Evolutionary conservation across 2,888 invertebrate species (phyloP).

Genomic region (Phengaris arion): DNA sequence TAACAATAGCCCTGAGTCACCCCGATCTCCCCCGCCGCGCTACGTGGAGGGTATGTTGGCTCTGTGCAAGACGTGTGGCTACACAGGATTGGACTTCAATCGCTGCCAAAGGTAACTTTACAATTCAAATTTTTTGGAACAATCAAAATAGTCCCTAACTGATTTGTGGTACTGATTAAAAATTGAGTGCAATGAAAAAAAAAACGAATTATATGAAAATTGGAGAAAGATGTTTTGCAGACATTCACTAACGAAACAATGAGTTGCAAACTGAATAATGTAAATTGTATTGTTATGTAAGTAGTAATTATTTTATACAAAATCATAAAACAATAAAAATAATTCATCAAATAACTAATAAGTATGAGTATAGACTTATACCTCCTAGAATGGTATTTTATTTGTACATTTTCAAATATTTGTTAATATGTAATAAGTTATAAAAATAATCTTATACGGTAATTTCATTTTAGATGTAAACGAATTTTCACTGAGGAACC

Average conservation of each 20-base stretch:
- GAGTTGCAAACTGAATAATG: no score
- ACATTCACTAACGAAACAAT: no score
- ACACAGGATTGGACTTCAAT: conserved; percentile 87
- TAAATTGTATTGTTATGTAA: no score
- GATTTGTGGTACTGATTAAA: no score
- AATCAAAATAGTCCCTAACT: not conserved
- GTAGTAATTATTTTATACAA: no score
- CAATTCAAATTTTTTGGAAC: not conserved
- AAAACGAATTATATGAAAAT: no score
- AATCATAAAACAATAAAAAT: not conserved
- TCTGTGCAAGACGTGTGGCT: conserved; percentile 89
- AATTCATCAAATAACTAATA: not conserved
- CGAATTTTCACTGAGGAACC: conserved; percentile 86
- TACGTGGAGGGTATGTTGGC: conserved; percentile 86
- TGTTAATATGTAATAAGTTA: not conserved
- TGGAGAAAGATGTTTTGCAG: no score
- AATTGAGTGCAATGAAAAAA: no score
- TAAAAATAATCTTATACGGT: conserved; percentile 21
- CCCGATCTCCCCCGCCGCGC: conserved; percentile 82
- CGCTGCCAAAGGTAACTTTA: conserved; percentile 82
- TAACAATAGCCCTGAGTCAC: conserved; percentile 67
- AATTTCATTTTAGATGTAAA: conserved; percentile 76
- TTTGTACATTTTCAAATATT: no score
- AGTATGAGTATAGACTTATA: no score
- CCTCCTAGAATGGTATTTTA: no score